phyloP scores from a whole-genome alignment of 2,797 vertebrate species.

The Xerus rutilus region DNA sequence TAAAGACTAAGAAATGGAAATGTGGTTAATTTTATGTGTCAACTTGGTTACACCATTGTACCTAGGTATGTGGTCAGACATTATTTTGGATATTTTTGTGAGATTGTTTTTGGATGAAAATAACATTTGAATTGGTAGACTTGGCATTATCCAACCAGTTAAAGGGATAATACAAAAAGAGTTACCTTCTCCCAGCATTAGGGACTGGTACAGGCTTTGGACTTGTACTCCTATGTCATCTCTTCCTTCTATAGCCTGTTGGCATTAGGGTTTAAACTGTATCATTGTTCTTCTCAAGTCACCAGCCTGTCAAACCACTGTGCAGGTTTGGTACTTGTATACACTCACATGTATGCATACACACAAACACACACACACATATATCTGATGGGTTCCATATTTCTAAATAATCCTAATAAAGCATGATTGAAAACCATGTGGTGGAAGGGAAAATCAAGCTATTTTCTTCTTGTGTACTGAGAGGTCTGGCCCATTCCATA shows the following conservation, averaged over 20 bases:
- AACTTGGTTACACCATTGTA: fast-evolving
- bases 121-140: neutral
- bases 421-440: neutral
- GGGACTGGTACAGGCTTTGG: neutral
- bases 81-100: neutral
- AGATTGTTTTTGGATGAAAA: neutral
- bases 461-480: neutral
- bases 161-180: neutral
- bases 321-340: neutral
- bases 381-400: neutral
- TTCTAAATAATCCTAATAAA: neutral
- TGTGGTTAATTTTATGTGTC: neutral
- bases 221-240: neutral
- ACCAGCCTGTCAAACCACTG: neutral
- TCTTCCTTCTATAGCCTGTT: neutral
- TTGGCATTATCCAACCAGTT: neutral
- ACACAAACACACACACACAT: neutral
- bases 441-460: neutral
- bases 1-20: neutral
- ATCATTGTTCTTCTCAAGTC: neutral
- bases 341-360: neutral
- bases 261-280: neutral
- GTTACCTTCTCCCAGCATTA: neutral
- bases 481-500: neutral
- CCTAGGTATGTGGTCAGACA: neutral